Conservation (phyloP, 2,797 vertebrate species). For the Enteromius anoplus region DNA sequence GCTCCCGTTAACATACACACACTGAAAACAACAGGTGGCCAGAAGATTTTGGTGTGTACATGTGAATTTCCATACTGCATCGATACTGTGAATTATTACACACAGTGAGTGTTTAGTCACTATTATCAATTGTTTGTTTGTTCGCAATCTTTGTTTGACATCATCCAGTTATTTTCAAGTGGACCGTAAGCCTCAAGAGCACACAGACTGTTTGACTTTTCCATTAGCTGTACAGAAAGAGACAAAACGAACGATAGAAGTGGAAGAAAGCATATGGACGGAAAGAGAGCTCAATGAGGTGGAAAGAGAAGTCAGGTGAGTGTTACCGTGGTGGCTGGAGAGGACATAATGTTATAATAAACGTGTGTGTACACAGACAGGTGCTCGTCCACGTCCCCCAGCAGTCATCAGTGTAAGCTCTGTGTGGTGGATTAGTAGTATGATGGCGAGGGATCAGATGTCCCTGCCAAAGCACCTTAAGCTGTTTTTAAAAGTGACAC, state of each 20-base stretch:
- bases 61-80: not conserved
- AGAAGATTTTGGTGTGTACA: not conserved
- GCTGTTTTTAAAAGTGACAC: conserved; percentile 16
- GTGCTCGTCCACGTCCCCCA: conserved; percentile 30
- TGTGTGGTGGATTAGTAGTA: conserved; percentile 44
- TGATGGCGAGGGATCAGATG: conserved; percentile 9
- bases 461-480: not conserved
- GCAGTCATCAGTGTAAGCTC: conserved; percentile 38
- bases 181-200: not conserved
- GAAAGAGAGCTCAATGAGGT: conserved; percentile 34
- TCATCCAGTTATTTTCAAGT: conserved; percentile 6
- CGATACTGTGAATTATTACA: not conserved
- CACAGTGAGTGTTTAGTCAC: not conserved
- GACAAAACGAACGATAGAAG: not conserved
- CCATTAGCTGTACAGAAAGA: not conserved
- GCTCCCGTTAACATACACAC: not conserved
- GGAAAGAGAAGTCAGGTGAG: conserved; percentile 48
- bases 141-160: conserved; percentile 12
- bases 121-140: not conserved
- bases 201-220: conserved; percentile 11
- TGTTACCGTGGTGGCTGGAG: conserved; percentile 48
- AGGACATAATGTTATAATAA: conserved; percentile 49
- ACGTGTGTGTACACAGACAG: conserved; percentile 1
- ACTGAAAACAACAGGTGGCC: not conserved
- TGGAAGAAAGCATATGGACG: conserved; percentile 17